Conservation (phyloP, 2,797 vertebrate species). For the Enoplosus armatus region DNA sequence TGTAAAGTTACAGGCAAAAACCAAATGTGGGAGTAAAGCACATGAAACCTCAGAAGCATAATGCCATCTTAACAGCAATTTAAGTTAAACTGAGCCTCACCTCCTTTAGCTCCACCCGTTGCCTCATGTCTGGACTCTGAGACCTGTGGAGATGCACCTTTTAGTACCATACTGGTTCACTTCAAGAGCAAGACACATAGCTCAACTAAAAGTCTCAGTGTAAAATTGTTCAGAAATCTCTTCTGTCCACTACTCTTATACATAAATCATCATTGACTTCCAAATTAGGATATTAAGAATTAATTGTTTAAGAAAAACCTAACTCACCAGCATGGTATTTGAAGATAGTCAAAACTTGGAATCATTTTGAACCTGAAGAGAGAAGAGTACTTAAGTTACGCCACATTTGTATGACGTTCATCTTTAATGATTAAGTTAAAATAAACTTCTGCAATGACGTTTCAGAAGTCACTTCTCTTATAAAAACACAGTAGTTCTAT, state of each 20-base stretch:
- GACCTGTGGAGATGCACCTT: background rate
- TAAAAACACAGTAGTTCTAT: conserved; percentile 72
- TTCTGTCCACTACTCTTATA: conserved; percentile 97
- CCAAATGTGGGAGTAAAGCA: background rate
- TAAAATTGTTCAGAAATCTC: conserved; percentile 89
- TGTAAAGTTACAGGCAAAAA: no score
- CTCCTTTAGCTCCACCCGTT: fast-evolving
- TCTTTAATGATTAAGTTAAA: no score
- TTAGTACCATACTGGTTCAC: background rate
- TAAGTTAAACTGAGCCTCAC: background rate
- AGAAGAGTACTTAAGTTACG: fast-evolving
- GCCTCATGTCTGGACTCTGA: fast-evolving
- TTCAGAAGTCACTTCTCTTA: no score
- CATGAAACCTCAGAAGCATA: conserved; percentile 37
- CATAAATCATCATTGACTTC: conserved; percentile 79
- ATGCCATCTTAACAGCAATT: background rate
- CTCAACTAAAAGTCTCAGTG: conserved; percentile 85
- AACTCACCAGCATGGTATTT: background rate
- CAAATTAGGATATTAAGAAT: fast-evolving
- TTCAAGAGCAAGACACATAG: fast-evolving
- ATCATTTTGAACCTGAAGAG: background rate
- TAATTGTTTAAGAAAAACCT: fast-evolving
- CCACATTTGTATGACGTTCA: fast-evolving
- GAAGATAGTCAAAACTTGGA: fast-evolving
- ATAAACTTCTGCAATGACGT: no score